A percentile compares a stretch with the other conserved stretches of the same genome.
phyloP scores from a whole-genome alignment of 2,888 invertebrate species.

The Noctua fimbriata region DNA sequence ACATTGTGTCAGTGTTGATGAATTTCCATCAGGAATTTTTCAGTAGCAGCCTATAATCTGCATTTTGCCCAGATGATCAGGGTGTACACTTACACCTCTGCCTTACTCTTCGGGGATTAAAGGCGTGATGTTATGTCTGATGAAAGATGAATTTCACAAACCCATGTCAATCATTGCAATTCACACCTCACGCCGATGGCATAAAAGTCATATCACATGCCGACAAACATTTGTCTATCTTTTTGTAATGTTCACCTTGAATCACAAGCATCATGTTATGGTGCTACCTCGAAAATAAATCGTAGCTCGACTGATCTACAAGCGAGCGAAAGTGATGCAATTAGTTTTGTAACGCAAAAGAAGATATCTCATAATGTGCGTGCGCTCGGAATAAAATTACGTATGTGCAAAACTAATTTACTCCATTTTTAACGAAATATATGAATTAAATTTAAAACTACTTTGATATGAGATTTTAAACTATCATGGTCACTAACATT shows the following conservation, averaged over 20 bases:
- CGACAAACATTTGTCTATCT: neutral
- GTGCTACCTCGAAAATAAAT: too few species aligned
- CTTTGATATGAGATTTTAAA: too few species aligned
- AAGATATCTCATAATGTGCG: too few species aligned
- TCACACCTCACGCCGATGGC: neutral
- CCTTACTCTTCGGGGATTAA: neutral
- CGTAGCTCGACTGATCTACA: too few species aligned
- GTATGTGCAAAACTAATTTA: too few species aligned
- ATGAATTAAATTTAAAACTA: too few species aligned
- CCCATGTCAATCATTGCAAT: neutral
- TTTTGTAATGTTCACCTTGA: neutral
- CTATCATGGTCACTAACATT: too few species aligned
- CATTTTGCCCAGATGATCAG: neutral
- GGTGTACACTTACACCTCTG: neutral
- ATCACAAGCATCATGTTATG: neutral
- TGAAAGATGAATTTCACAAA: neutral
- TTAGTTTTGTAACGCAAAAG: too few species aligned
- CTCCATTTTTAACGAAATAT: too few species aligned
- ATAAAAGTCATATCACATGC: neutral
- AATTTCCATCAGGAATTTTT: neutral
- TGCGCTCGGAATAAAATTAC: too few species aligned
- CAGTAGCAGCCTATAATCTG: neutral
- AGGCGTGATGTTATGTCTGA: neutral
- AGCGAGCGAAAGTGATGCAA: too few species aligned
- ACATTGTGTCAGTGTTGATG: neutral